Base-by-base conservation (phyloP, 1,140 invertebrate species). In the Dendrolimus punctatus region DNA sequence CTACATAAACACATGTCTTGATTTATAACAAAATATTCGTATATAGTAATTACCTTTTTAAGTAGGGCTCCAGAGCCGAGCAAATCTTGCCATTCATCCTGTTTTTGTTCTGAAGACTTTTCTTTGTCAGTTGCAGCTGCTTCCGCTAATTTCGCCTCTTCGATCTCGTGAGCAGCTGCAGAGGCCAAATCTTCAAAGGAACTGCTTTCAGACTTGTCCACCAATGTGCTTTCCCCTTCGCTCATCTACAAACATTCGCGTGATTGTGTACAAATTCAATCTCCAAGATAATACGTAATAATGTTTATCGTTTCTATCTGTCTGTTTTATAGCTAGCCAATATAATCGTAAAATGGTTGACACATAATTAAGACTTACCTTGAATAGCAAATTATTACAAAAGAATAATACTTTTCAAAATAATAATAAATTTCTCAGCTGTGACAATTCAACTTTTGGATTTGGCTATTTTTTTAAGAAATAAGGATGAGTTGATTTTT, bases 151-250 rank as follows among this genome's bases (percentile, higher is more conserved):
- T 85, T 81, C 4, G 76, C 80, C 62, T 82, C 80, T 47, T 87
- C 84, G 36, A 85, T 85, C 50, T 81, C 82, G 39, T 81, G 70
- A 37, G 85, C 84, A 7, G 75, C 77, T 8, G 81, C 86, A 0
- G 76, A 79, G 6, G 84, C 81, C 48, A 88, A 64, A 55, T 88
- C 86, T 60, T 88, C 86, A 61, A 88, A 88, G 4, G 86, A 88
- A 65, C 85, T 87, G 58, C 85, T 88, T 58, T 88, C 85, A 7
- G 83, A 87, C 62, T 87, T 85, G 55, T 88, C 85, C 38, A 82
- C 62, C 60, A 80, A 64, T 53, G 75, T 77, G 51, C 68, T 71
- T 62, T 80, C 79, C 49, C 64, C 73, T 75, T 84, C 84, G 68
- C 84, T 87, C 85, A 87, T 87, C 76, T 83, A 51, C 38, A 78